Conservation (phyloP, 2,888 invertebrate genomes). For the Catonia carolina region DNA sequence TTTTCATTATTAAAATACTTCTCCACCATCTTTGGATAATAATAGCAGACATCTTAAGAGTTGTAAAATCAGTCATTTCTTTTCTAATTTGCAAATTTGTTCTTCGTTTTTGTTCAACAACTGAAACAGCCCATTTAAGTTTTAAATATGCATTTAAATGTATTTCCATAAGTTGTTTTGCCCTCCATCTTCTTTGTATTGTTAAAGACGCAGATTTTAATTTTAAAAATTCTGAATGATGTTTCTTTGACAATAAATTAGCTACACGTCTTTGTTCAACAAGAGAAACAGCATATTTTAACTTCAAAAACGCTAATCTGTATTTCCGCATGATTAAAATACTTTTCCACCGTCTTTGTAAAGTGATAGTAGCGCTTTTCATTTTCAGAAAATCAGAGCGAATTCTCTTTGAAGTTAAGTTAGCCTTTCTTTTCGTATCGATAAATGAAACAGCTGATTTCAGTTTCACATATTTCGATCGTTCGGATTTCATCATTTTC, state of each 20-base stretch:
- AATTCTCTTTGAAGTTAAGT: neutral
- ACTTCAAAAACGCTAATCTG: constrained; percentile 8
- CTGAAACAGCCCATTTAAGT: constrained; percentile 33
- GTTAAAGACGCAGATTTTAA: neutral
- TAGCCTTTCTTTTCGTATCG: neutral
- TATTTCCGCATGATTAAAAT: constrained; percentile 19
- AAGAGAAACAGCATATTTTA: constrained; percentile 32
- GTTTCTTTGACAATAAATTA: neutral
- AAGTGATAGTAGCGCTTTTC: constrained; percentile 31
- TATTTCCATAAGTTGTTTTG: neutral
- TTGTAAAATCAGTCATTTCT: constrained; percentile 19
- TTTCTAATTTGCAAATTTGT: neutral
- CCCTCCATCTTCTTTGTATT: neutral
- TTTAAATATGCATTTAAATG: constrained; percentile 8
- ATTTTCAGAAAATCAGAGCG: constrained; percentile 37
- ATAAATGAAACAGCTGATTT: neutral
- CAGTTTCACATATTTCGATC: neutral
- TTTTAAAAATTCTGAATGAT: neutral
- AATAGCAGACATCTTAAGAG: constrained; percentile 36
- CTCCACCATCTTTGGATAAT: constrained; percentile 40
- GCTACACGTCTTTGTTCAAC: constrained; percentile 38
- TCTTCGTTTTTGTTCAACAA: constrained; percentile 34
- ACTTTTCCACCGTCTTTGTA: constrained; percentile 26
- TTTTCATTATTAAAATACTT: constrained; percentile 40
- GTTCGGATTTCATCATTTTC: constrained; percentile 39